Conservation (phyloP, 2,113 vertebrate genomes). For the Eclectus roratus region DNA sequence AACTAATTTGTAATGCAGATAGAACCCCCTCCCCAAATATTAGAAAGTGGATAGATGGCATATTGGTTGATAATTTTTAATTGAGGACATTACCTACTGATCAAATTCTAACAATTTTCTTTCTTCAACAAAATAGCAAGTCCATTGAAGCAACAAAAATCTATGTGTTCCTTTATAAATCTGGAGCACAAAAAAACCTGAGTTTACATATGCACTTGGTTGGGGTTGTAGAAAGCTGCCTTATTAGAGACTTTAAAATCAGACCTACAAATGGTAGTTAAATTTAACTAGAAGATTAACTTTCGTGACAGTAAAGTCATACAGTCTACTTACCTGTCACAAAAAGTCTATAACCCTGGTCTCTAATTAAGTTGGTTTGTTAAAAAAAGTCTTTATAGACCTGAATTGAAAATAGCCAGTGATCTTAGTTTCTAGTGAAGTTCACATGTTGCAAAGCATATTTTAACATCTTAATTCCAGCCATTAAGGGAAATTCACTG, state of each 20-base stretch:
- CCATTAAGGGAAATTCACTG: neutral
- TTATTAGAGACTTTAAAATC: conserved; percentile 16
- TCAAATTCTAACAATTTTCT: neutral
- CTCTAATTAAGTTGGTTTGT: conserved; percentile 11
- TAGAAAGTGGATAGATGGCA: neutral
- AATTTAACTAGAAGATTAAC: neutral
- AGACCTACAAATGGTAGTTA: neutral
- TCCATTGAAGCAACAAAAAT: neutral
- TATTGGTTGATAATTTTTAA: neutral
- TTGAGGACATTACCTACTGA: accelerated
- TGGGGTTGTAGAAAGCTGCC: neutral
- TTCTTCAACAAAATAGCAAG: neutral
- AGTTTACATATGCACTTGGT: neutral
- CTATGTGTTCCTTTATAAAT: neutral
- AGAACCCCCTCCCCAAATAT: neutral
- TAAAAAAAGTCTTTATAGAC: neutral
- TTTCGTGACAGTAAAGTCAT: neutral
- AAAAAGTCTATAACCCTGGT: neutral
- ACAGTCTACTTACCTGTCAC: neutral
- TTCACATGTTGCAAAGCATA: neutral
- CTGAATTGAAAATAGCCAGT: neutral
- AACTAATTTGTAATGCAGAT: neutral
- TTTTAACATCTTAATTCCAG: neutral
- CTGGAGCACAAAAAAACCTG: neutral
- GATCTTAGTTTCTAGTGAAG: neutral